phyloP scores from a whole-genome alignment of 2,888 invertebrate species.

The Charanyca ferruginea region DNA sequence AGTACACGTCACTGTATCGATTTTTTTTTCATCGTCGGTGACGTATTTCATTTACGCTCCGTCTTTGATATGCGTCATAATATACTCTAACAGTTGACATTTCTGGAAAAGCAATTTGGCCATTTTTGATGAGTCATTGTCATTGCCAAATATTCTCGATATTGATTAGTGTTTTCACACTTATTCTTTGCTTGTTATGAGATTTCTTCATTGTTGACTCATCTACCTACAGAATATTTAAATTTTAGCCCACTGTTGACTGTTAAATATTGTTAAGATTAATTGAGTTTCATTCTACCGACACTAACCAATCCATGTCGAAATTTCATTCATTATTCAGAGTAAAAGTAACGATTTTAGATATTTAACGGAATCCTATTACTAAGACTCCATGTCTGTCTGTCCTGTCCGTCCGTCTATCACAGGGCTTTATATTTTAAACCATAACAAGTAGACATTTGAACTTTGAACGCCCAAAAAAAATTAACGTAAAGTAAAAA shows the following conservation, averaged over 20 bases:
- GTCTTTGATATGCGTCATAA: slow-evolving; percentile 43
- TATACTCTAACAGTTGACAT: slow-evolving; percentile 13
- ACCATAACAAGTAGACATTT: too few species aligned
- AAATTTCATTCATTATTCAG: too few species aligned
- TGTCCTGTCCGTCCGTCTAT: too few species aligned
- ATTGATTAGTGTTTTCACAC: slow-evolving; percentile 11
- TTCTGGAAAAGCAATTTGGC: slow-evolving; percentile 19
- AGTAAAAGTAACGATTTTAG: too few species aligned
- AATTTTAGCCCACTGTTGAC: neutral
- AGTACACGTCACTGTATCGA: neutral
- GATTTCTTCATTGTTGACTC: slow-evolving; percentile 18
- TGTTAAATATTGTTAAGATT: slow-evolving; percentile 5
- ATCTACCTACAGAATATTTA: slow-evolving; percentile 16
- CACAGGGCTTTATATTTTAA: too few species aligned
- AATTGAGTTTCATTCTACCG: neutral
- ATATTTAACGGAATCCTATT: too few species aligned
- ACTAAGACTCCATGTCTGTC: too few species aligned
- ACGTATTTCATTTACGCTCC: slow-evolving; percentile 14
- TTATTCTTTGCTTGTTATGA: slow-evolving; percentile 3
- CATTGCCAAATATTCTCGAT: slow-evolving; percentile 18
- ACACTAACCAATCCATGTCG: too few species aligned
- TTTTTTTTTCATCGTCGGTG: slow-evolving; percentile 6
- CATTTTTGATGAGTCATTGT: slow-evolving; percentile 33
- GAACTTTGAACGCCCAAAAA: too few species aligned
- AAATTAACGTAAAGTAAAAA: too few species aligned